phyloP scores from a whole-genome alignment of 2,113 vertebrate species.

The Corythornis vintsioides region DNA sequence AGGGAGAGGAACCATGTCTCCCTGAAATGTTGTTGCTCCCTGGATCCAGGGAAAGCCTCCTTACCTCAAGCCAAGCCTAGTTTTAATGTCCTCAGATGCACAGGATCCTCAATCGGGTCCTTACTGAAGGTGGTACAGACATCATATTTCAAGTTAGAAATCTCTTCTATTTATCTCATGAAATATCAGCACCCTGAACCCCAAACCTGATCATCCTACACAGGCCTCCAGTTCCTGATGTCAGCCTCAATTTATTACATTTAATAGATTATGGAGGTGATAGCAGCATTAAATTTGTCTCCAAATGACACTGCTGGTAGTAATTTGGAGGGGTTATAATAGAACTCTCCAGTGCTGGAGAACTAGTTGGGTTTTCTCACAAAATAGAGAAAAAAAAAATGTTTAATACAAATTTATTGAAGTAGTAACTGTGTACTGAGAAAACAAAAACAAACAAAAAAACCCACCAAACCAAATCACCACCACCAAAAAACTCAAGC shows the following conservation, averaged over 20 bases:
- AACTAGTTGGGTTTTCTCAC: background rate
- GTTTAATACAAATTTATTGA: conserved; percentile 36
- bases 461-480: background rate
- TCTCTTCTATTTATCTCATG: background rate
- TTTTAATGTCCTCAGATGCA: background rate
- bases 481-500: too few relatives aligned
- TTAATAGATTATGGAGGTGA: background rate
- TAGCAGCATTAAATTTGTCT: background rate
- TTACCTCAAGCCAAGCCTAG: background rate
- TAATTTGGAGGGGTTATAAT: background rate
- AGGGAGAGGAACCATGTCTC: background rate
- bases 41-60: background rate
- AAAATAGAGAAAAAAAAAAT: background rate
- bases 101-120: background rate
- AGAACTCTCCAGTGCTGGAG: background rate
- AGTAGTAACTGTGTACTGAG: background rate
- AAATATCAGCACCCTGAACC: background rate
- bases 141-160: background rate
- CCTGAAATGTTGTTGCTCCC: background rate
- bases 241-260: background rate
- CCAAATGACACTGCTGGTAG: background rate
- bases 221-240: background rate
- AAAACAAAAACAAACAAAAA: background rate
- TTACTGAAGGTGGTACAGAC: background rate
- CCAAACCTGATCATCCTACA: background rate